Evolutionary conservation across 1,140 invertebrate species (phyloP).

Genomic region (Nilaparvata lugens): DNA sequence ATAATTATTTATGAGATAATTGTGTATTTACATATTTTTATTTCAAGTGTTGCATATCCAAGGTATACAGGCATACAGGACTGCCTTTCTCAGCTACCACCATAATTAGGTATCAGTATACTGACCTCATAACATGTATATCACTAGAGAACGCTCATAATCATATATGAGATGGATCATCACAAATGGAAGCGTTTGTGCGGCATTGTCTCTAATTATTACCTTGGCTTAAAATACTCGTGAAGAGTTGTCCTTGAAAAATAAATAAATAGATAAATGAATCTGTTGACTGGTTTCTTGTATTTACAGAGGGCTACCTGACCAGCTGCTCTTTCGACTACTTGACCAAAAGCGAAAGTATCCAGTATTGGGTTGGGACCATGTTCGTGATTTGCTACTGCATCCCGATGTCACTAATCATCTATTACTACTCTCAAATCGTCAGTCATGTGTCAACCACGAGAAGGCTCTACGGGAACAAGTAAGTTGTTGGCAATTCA

Average conservation of each 20-base stretch:
- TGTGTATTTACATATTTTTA: too few species aligned
- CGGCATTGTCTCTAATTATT: too few species aligned
- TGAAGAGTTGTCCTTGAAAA: not conserved
- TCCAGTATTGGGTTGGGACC: slow-evolving; percentile 56
- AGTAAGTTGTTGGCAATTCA: slow-evolving; percentile 30
- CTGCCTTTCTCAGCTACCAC: too few species aligned
- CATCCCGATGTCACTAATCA: slow-evolving; percentile 65
- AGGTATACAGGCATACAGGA: too few species aligned
- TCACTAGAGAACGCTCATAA: too few species aligned
- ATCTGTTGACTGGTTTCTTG: not conserved
- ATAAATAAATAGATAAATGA: not conserved
- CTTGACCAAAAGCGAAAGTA: slow-evolving; percentile 63
- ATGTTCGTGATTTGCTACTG: slow-evolving; percentile 71
- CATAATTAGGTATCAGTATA: too few species aligned
- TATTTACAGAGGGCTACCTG: slow-evolving; percentile 64
- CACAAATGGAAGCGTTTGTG: too few species aligned
- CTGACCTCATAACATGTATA: too few species aligned
- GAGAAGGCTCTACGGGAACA: slow-evolving; percentile 73
- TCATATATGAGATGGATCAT: too few species aligned
- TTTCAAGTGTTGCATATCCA: too few species aligned
- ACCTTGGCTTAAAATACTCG: too few species aligned
- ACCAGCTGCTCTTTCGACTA: slow-evolving; percentile 80
- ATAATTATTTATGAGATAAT: too few species aligned
- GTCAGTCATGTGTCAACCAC: slow-evolving; percentile 77
- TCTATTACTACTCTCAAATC: slow-evolving; percentile 79